Evolutionary conservation across 1,140 invertebrate genomes (phyloP), one percentile per base, ranked within the genome.

Genomic region (Heliconius congener): DNA sequence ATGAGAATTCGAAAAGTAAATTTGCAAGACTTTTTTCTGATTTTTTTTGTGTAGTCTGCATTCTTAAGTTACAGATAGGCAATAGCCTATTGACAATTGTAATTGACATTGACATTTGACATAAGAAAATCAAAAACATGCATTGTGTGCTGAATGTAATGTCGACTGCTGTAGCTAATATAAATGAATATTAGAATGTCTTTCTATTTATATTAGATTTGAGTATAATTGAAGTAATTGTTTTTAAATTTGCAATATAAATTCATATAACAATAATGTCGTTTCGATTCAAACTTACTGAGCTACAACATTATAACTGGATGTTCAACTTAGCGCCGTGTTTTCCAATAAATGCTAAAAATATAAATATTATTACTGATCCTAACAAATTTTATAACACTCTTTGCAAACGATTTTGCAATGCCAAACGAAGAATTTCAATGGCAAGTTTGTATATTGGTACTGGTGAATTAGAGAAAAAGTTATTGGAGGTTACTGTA

Each of bases 371-470:
- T 71, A 96, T 98, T 81, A 95, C 96, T 39, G 96, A 97, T 85
- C 98, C 98, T 5, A 91, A 94, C 57, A 95, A 96, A 76, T 98
- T 98, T 91, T 98, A 98, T 88, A 92, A 96, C 19, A 96, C 95
- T 3, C 86, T 99, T 19, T 87, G 98, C 86, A 93, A 97, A 57
- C 96, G 96, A 90, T 96, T 97, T 84, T 91, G 93, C 83, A 95
- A 91, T 81, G 97, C 98, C 3, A 96, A 96, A 82, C 94, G 95
- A 74, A 96, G 99, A 86, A 98, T 99, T 87, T 97, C 97, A 0
- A 92, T 99, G 73, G 97, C 98, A 3, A 99, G 99, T 72, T 94
- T 99, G 8, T 99, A 99, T 91, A 94, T 99, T 57, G 99, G 99
- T 70, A 99, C 97, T 79, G 99, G 99, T 1, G 88, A 95, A 42